phyloP scores from a whole-genome alignment of 2,888 invertebrate genomes.

The Epinotia nisella region DNA sequence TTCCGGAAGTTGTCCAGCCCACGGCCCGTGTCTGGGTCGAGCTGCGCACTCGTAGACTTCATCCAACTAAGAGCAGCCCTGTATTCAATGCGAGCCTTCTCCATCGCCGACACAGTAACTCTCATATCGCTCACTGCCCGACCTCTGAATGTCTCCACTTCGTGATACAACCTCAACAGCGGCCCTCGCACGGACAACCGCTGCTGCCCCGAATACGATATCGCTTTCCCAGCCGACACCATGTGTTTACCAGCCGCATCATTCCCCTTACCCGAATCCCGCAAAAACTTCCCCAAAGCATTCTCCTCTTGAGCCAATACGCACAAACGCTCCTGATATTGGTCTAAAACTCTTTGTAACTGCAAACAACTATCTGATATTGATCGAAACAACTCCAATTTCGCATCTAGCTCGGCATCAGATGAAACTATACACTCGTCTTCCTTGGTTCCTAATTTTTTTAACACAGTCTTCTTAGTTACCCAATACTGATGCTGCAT shows the following conservation, averaged over 20 bases:
- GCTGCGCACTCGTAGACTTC: conserved; percentile 97
- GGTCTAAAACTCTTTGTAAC: conserved; percentile 94
- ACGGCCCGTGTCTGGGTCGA: conserved; percentile 98
- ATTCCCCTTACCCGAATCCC: conserved; percentile 95
- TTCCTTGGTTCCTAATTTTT: conserved; percentile 98
- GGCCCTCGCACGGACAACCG: conserved; percentile 94
- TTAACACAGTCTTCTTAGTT: conserved; percentile 96
- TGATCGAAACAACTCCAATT: conserved; percentile 96
- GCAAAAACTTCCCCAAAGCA: conserved; percentile 96
- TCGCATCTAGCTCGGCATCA: conserved; percentile 98
- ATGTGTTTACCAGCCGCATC: conserved; percentile 90
- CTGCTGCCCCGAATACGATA: conserved; percentile 96
- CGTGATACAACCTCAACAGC: conserved; percentile 94
- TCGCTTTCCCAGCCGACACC: conserved; percentile 90
- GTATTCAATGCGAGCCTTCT: conserved; percentile 97
- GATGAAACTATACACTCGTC: conserved; percentile 98
- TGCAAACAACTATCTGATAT: conserved; percentile 95
- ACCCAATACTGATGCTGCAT: conserved; percentile 99
- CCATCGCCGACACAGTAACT: conserved; percentile 96
- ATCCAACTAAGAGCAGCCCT: conserved; percentile 98
- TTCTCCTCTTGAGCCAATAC: conserved; percentile 98
- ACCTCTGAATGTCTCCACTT: conserved; percentile 98
- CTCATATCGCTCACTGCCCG: conserved; percentile 97
- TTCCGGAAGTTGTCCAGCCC: conserved; percentile 98
- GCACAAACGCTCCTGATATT: conserved; percentile 96